Evolutionary conservation across 1,140 invertebrate species (phyloP), one percentile per base, ranked within the genome.

Genomic region (Leptoteleia sp.): DNA sequence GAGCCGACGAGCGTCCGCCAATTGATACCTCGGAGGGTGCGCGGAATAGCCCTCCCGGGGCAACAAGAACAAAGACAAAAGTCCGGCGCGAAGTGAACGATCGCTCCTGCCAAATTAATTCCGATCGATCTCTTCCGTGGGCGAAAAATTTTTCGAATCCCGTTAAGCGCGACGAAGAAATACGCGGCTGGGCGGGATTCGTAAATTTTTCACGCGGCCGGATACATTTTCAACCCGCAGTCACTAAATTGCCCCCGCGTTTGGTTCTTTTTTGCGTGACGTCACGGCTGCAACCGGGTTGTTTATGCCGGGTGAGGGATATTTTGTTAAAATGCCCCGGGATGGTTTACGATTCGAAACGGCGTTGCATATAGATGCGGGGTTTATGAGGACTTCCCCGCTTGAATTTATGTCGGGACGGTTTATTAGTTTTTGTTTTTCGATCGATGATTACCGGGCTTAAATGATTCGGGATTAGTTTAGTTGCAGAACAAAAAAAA

Each of bases 31-130:
- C 72, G 16, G 38, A 76, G 67, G 61, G 45, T 35, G 47, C 45
- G 6, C 43, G 45, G 55, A 80, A 80, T 76, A 57, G 78, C 68
- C 55, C 78, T 77, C 79, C 42, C 37, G 79, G 73, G 79, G 64
- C 61, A 12, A 13, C 33, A n/a, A 12, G 11, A 61, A 76, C 52
- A 59, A 65, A 61, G 71, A 67, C 61, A 61, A 65, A 76, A 40
- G 38, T 37, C 43, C 22, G 16, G 12, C 8, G 12, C 13, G n/a
- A 31, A 22, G 16, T 11, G 22, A 55, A 17, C 52, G 62, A 72
- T 64, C 55, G 57, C 22, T 12, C 31, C 16, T 54, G 40, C 42
- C 62, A 47, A 77, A 80, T 73, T 80, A 76, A 80, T 80, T 70
- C 68, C 71, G 25, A 75, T 77, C 73, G 65, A 77, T 68, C 59